Percentiles rank a stretch among this genome's conserved stretches.
These are phyloP conservation scores for Ectemnius cavifrons DNA, from an alignment of 2,888 invertebrate genomes.

Conservation along the genomic window DNA sequence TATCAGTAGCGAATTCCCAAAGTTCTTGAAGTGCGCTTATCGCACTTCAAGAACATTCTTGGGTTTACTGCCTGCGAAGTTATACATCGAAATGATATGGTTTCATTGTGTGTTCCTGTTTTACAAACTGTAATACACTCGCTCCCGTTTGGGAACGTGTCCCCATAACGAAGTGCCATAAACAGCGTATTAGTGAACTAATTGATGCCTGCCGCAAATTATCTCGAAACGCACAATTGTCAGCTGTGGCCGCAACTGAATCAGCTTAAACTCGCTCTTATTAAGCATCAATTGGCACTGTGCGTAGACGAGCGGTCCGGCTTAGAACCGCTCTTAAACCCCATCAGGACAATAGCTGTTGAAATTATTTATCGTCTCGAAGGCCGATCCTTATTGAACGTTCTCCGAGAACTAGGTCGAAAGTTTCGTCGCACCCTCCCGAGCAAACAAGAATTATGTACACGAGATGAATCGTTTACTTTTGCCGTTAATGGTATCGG, in stretches of 20 bases:
- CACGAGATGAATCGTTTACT: no score
- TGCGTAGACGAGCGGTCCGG: constrained; percentile 26
- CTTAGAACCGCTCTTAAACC: constrained; percentile 13
- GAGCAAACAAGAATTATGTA: no score
- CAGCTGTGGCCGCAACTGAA: constrained; percentile 37
- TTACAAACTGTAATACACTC: no score
- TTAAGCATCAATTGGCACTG: constrained; percentile 60
- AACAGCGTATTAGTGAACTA: constrained; percentile 47
- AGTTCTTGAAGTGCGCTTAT: constrained; percentile 36
- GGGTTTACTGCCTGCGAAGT: no score
- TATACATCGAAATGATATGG: no score
- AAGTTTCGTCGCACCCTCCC: no score
- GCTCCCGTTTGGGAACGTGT: no score
- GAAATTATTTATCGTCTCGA: no score
- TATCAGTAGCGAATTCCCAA: constrained; percentile 32
- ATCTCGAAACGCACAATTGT: constrained; percentile 51
- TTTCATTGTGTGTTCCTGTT: no score
- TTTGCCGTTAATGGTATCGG: no score
- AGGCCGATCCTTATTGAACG: no score
- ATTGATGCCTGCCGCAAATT: constrained; percentile 42
- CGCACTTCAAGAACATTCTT: constrained; percentile 21
- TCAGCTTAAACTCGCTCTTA: constrained; percentile 54
- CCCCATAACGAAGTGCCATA: constrained; percentile 15
- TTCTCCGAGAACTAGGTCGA: no score
- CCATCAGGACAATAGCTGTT: not conserved